These are phyloP conservation scores for Seriola rivoliana DNA, from an alignment of 2,113 vertebrate genomes.

Conservation along the genomic window DNA sequence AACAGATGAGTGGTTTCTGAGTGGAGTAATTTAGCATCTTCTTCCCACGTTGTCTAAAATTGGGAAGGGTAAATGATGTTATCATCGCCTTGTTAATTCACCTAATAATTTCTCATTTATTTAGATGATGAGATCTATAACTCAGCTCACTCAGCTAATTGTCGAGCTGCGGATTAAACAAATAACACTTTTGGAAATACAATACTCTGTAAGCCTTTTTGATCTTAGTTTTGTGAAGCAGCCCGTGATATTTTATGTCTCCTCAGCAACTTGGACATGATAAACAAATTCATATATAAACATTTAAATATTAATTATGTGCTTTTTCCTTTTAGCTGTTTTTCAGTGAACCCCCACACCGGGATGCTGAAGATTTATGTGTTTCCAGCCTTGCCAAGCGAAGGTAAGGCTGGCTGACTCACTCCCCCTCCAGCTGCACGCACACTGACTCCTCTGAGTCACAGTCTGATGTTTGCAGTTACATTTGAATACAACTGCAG, in stretches of 20 bases:
- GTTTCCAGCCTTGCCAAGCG: not conserved
- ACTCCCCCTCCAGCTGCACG: slow-evolving; percentile 9
- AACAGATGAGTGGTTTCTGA: slow-evolving; percentile 64
- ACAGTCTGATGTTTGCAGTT: not conserved
- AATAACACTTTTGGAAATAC: slow-evolving; percentile 42
- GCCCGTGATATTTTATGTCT: slow-evolving; percentile 23
- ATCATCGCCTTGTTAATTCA: slow-evolving; percentile 76
- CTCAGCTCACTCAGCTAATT: slow-evolving; percentile 55
- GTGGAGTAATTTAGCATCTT: slow-evolving; percentile 74
- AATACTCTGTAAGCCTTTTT: slow-evolving; percentile 11
- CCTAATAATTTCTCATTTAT: slow-evolving; percentile 79
- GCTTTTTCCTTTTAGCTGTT: slow-evolving; percentile 31
- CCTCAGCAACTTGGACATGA: slow-evolving; percentile 25
- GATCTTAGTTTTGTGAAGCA: slow-evolving; percentile 13
- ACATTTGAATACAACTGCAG: slow-evolving; percentile 9
- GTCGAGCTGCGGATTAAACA: slow-evolving; percentile 64
- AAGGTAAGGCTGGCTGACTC: not conserved
- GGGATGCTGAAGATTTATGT: slow-evolving; percentile 28
- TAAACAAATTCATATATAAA: slow-evolving; percentile 27
- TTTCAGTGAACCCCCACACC: slow-evolving; percentile 10
- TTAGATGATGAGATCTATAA: slow-evolving; percentile 71
- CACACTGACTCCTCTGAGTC: not conserved
- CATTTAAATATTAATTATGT: slow-evolving; percentile 46
- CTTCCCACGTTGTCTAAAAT: slow-evolving; percentile 77
- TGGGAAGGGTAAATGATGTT: slow-evolving; percentile 70